Conservation (phyloP, 2,888 invertebrate species). For the Chirona hameri region DNA sequence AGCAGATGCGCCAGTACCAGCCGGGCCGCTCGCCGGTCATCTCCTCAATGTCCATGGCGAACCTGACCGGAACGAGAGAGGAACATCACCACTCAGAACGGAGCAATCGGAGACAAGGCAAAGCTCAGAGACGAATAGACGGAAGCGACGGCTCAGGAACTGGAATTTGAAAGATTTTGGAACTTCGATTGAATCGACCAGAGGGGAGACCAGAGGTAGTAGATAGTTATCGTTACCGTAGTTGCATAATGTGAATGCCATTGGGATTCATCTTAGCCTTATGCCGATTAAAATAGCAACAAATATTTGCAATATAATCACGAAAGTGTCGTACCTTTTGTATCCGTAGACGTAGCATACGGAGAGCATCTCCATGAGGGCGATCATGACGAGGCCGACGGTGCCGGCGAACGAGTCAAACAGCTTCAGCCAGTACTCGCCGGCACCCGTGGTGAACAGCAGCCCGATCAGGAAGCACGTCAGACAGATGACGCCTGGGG, state of each 20-base stretch:
- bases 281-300: no score
- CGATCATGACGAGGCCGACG: slow-evolving; percentile 85
- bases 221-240: no score
- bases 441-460: slow-evolving; percentile 86
- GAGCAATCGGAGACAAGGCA: no score
- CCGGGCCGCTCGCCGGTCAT: slow-evolving; percentile 88
- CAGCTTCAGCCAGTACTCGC: slow-evolving; percentile 86
- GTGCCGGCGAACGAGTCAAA: slow-evolving; percentile 94
- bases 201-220: no score
- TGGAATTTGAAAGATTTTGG: no score
- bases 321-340: slow-evolving; percentile 60
- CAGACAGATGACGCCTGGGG: slow-evolving; percentile 67
- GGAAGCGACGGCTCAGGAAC: no score
- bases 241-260: no score
- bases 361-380: slow-evolving; percentile 84
- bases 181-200: no score
- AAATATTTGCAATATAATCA: no score
- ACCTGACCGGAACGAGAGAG: slow-evolving; percentile 54
- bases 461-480: slow-evolving; percentile 81
- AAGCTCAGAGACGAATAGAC: no score
- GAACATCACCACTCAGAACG: no score
- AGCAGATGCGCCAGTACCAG: slow-evolving; percentile 81
- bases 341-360: slow-evolving; percentile 89
- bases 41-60: slow-evolving; percentile 87
- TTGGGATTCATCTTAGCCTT: no score